Percentiles rank a stretch among this genome's conserved stretches.
Evolutionary conservation across 2,797 vertebrate species (phyloP).

Genomic region (Pelochelys cantorii): DNA sequence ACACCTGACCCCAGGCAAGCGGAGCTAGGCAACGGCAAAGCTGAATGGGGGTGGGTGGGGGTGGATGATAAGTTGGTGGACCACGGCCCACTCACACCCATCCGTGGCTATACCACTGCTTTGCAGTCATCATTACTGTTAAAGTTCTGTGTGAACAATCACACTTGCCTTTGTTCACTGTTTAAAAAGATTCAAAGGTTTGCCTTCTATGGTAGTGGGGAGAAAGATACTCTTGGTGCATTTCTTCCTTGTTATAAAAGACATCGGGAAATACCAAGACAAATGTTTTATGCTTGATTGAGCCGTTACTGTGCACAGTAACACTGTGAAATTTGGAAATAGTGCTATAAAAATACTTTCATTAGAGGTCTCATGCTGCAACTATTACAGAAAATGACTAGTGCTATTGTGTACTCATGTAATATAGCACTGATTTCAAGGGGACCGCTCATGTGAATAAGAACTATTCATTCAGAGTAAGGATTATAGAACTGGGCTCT

Average conservation of each 20-base stretch:
- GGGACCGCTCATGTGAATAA: not conserved
- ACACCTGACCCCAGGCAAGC: too few relatives aligned
- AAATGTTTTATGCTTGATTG: not conserved
- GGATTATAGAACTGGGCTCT: not conserved
- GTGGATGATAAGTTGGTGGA: too few relatives aligned
- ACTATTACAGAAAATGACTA: not conserved
- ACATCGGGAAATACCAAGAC: not conserved
- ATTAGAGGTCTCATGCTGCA: not conserved
- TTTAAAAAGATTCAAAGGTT: not conserved
- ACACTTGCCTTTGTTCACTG: not conserved
- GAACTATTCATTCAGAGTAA: not conserved
- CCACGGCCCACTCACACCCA: too few relatives aligned
- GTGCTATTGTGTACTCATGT: not conserved
- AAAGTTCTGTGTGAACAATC: not conserved
- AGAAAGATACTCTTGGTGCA: not conserved
- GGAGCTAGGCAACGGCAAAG: too few relatives aligned
- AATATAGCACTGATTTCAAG: not conserved
- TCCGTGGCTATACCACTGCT: too few relatives aligned
- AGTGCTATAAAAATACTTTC: not conserved
- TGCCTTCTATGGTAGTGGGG: not conserved
- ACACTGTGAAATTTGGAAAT: not conserved
- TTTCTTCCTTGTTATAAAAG: not conserved
- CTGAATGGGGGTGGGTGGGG: too few relatives aligned
- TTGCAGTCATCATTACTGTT: not conserved
- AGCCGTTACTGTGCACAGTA: not conserved